These are phyloP conservation scores for Pristionchus exspectatus DNA, from an alignment of 2,888 invertebrate species.

Conservation along the genomic window DNA sequence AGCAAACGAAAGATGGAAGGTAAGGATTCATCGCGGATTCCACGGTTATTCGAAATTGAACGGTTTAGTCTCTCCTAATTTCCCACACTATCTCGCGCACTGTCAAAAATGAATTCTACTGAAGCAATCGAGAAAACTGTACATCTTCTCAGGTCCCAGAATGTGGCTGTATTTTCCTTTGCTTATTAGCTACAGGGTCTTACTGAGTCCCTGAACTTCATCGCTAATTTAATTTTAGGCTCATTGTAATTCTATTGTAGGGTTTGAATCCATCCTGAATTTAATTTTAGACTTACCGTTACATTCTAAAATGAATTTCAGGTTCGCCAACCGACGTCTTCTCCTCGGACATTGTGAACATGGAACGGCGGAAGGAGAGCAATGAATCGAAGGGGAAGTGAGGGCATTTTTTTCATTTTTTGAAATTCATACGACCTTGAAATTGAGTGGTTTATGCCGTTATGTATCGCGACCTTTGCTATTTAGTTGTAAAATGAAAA, in stretches of 20 bases:
- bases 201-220: neutral
- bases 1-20: neutral
- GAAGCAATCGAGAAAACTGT: no score
- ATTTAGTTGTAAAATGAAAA: no score
- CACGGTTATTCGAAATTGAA: neutral
- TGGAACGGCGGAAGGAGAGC: constrained; percentile 65
- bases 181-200: neutral
- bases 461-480: no score
- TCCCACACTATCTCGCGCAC: neutral
- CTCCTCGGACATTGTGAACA: constrained; percentile 73
- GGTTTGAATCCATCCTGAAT: neutral
- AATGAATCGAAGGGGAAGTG: constrained; percentile 54
- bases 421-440: no score
- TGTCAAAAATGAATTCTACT: neutral
- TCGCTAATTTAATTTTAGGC: neutral
- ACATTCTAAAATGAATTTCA: neutral
- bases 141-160: neutral
- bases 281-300: neutral
- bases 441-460: no score
- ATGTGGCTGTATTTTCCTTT: neutral
- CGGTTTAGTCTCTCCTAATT: neutral
- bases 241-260: no score
- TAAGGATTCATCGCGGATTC: neutral
- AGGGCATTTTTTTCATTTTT: neutral
- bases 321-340: constrained; percentile 73